Conservation (phyloP, 2,797 vertebrate species). For the Propithecus deckenii region DNA sequence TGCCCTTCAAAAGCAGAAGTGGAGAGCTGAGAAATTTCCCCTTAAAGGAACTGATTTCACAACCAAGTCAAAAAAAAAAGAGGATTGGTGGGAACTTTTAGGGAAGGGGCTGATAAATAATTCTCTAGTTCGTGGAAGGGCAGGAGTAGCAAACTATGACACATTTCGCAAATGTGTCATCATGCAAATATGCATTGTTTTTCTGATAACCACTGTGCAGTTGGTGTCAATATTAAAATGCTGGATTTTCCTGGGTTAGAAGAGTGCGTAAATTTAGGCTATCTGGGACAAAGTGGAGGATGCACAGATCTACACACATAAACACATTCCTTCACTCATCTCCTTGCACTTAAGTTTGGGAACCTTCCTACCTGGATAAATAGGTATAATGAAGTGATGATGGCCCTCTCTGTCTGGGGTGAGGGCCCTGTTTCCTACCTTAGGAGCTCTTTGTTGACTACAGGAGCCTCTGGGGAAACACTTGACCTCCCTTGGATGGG, state of each 20-base stretch:
- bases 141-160: background rate
- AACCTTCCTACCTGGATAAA: background rate
- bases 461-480: background rate
- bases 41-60: constrained; percentile 52
- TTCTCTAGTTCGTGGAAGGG: background rate
- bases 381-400: background rate
- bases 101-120: background rate
- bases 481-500: background rate
- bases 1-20: constrained; percentile 76
- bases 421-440: background rate
- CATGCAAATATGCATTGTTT: constrained; percentile 5
- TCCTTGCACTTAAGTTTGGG: background rate
- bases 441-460: background rate
- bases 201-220: background rate
- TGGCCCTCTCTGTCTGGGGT: background rate
- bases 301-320: background rate
- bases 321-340: background rate
- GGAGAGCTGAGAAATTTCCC: constrained; percentile 56
- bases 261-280: background rate
- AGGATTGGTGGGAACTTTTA: background rate
- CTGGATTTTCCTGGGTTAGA: constrained; percentile 37
- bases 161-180: constrained; percentile 15
- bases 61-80: background rate
- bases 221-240: background rate
- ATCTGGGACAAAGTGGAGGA: background rate